Evolutionary conservation across 1,140 invertebrate species (phyloP).

Genomic region (Leguminivora glycinivorella): DNA sequence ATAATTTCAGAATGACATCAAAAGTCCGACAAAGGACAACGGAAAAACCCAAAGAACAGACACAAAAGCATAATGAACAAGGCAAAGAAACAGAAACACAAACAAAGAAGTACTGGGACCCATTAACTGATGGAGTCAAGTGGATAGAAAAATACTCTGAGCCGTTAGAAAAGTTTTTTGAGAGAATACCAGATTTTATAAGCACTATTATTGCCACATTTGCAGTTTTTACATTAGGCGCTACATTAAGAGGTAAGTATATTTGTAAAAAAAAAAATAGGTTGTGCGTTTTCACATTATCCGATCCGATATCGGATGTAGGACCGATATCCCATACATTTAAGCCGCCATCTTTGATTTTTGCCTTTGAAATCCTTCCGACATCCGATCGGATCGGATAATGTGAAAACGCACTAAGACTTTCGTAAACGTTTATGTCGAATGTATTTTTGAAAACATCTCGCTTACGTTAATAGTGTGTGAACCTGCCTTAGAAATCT

Average conservation of each 20-base stretch:
- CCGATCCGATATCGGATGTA: too few species aligned
- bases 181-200: conserved; percentile 75
- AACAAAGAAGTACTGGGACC: conserved; percentile 61
- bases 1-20: conserved; percentile 16
- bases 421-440: too few species aligned
- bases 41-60: not conserved
- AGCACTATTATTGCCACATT: conserved; percentile 78
- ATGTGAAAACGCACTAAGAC: too few species aligned
- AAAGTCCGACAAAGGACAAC: conserved; percentile 15
- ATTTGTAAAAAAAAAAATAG: too few species aligned
- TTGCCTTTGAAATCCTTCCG: too few species aligned
- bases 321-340: too few species aligned
- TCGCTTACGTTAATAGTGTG: too few species aligned
- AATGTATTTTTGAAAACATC: too few species aligned
- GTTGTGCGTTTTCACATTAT: too few species aligned
- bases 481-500: too few species aligned
- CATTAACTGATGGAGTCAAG: conserved; percentile 73
- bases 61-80: conserved; percentile 20
- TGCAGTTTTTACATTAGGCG: conserved; percentile 80
- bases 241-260: conserved; percentile 79
- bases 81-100: conserved; percentile 46
- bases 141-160: conserved; percentile 80
- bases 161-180: conserved; percentile 78
- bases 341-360: too few species aligned
- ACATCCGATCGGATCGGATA: too few species aligned